Conservation (phyloP, 2,797 vertebrate species). For the Gadopsis marmoratus region DNA sequence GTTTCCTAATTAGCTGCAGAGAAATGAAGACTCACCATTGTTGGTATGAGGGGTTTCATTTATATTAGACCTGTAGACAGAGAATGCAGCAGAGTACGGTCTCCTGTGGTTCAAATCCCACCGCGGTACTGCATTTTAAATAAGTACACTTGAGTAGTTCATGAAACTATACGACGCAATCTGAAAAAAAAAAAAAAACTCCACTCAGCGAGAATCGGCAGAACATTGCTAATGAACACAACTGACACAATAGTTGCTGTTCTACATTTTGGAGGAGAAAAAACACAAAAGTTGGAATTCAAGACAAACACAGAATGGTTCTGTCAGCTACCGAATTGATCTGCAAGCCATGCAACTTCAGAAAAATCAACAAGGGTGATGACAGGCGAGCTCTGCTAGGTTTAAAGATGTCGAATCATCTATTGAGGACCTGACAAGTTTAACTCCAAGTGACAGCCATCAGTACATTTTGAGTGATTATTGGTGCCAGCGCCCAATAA, state of each 20-base stretch:
- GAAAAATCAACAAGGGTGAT: conserved; percentile 41
- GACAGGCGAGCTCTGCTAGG: conserved; percentile 19
- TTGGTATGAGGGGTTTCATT: background rate
- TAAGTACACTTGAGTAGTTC: background rate
- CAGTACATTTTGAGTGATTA: conserved; percentile 24
- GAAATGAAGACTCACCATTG: background rate
- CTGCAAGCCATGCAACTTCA: conserved; percentile 32
- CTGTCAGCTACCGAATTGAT: conserved; percentile 21
- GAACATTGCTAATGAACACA: background rate
- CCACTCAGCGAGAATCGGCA: background rate
- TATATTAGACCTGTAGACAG: background rate
- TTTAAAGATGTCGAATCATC: conserved; percentile 55
- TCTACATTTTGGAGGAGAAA: background rate
- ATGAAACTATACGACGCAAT: background rate
- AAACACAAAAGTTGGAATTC: background rate
- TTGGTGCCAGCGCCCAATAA: conserved; percentile 23
- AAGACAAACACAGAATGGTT: background rate
- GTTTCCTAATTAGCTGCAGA: background rate
- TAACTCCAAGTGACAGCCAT: conserved; percentile 38
- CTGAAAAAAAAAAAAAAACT: background rate
- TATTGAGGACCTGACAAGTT: conserved; percentile 22
- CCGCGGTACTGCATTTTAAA: background rate
- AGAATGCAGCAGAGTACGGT: conserved; percentile 15
- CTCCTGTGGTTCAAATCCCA: conserved; percentile 10
- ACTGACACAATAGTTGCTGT: background rate